These are phyloP conservation scores for Rallus crepitans DNA, from an alignment of 2,797 vertebrate genomes.

Conservation along the genomic window DNA sequence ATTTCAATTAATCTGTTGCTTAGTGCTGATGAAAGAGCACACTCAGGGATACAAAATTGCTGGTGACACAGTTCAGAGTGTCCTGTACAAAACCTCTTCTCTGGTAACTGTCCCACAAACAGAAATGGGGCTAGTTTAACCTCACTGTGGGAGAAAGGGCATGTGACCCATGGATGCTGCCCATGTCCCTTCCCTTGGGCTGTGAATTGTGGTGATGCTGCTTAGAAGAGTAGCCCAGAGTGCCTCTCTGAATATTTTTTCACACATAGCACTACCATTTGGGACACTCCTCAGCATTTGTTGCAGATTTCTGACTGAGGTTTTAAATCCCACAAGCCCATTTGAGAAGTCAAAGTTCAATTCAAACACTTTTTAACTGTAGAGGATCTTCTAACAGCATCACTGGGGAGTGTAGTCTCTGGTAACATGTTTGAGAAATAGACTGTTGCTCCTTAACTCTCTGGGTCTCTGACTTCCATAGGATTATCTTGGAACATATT, in stretches of 20 bases:
- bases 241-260: neutral
- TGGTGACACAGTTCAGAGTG: neutral
- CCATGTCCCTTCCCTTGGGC: neutral
- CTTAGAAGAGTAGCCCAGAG: neutral
- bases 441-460: neutral
- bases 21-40: neutral
- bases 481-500: neutral
- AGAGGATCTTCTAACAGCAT: neutral
- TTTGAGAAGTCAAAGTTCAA: neutral
- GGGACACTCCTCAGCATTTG: neutral
- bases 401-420: neutral
- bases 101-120: neutral
- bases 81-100: neutral
- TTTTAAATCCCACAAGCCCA: fast-evolving
- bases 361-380: neutral
- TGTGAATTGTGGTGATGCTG: neutral
- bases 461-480: neutral
- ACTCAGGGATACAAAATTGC: neutral
- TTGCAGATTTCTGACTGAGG: neutral
- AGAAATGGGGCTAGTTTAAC: neutral
- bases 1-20: neutral
- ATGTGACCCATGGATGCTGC: neutral
- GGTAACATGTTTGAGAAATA: neutral
- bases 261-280: neutral
- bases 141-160: neutral